Conservation (phyloP, 1,140 invertebrate genomes). For the Cepaea nemoralis region DNA sequence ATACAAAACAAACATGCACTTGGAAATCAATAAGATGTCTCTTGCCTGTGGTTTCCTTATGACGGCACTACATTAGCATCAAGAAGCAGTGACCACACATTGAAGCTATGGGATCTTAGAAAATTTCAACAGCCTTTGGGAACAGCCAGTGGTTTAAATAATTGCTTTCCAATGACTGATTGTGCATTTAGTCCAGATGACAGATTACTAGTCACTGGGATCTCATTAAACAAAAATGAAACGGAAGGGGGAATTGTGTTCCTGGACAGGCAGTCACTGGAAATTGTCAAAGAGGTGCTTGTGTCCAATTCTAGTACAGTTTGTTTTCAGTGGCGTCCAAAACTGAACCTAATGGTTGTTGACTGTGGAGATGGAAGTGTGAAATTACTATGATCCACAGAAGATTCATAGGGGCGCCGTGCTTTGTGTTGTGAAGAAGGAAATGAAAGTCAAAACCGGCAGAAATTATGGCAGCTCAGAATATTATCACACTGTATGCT, state of each 20-base stretch:
- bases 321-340: conserved; percentile 94
- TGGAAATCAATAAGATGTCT: conserved; percentile 84
- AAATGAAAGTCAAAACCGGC: conserved; percentile 68
- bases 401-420: conserved; percentile 88
- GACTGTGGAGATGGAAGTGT: conserved; percentile 93
- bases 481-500: conserved; percentile 97
- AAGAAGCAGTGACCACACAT: conserved; percentile 89
- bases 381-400: conserved; percentile 90
- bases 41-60: conserved; percentile 89
- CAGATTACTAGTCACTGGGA: conserved; percentile 87
- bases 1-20: conserved; percentile 86
- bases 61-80: conserved; percentile 85
- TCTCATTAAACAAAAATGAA: conserved; percentile 83
- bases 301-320: conserved; percentile 84
- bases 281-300: conserved; percentile 79
- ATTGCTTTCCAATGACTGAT: conserved; percentile 88
- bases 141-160: conserved; percentile 81
- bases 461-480: conserved; percentile 89
- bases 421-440: conserved; percentile 88
- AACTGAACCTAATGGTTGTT: conserved; percentile 95
- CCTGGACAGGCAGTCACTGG: conserved; percentile 84
- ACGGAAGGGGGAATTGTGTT: conserved; percentile 84
- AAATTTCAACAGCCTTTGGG: conserved; percentile 85
- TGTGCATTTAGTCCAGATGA: conserved; percentile 96
- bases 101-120: conserved; percentile 95